Evolutionary conservation across 1,140 invertebrate species (phyloP), one percentile per base, ranked within the genome.

Genomic region (Pectinophora gossypiella): DNA sequence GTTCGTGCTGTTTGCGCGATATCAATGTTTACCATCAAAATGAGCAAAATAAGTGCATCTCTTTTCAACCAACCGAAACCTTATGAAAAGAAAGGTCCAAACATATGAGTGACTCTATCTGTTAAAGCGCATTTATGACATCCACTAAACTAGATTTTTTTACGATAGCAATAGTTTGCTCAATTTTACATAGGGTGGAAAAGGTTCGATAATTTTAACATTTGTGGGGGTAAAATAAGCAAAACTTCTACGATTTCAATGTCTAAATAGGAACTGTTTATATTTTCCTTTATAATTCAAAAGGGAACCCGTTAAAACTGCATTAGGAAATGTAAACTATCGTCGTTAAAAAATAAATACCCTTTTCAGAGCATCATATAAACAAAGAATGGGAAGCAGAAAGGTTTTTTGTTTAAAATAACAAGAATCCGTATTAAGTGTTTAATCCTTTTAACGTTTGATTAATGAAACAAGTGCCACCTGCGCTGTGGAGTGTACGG

Each of bases 291-390:
- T 15, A 40, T 16, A 40, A 40, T 12, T 13, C 16, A 12, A 40
- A 40, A 40, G 36, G 16, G n/a, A 7, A 16, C 7, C 16, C n/a
- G 54, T 57, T 55, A 59, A 56, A 46, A 54, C 36, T 71, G 48
- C 66, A 65, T 69, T 68, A 64, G 61, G 52, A 62, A 59, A 61
- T 56, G 59, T 64, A 68, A 70, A 67, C 66, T 56, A 55, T 49
- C 35, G 49, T 49, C 20, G 52, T 65, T 51, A 52, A 63, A 64
- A 68, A 75, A 75, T 64, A 67, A 72, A 66, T 63, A 53, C 55
- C 47, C 35, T 47, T 55, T 58, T 21, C 44, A 15, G 52, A n/a
- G 19, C 12, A 9, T 16, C n/a, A n/a, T 40, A 23, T 46, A 63
- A 60, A 61, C 53, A 68, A 49, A 42, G 32, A 18, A 10, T 40